Evolutionary conservation across 2,113 vertebrate species (phyloP).

Genomic region (Columbina picui): DNA sequence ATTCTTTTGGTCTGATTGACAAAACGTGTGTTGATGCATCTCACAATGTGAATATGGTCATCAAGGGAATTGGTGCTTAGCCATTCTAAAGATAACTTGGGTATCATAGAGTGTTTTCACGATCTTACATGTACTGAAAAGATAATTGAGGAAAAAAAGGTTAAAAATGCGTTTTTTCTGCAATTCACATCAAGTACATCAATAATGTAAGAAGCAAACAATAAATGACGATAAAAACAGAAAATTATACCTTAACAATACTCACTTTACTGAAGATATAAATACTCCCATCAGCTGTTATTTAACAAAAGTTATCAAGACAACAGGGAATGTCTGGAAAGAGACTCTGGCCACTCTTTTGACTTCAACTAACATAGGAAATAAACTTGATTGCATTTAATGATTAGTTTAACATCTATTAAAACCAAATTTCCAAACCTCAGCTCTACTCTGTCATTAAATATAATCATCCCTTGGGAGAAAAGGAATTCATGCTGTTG

Average conservation of each 20-base stretch:
- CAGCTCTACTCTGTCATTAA: background rate
- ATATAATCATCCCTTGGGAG: conserved; percentile 2
- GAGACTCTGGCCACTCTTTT: background rate
- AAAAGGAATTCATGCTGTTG: conserved; percentile 24
- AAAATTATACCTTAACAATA: background rate
- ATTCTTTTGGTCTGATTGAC: conserved; percentile 28
- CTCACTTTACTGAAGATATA: background rate
- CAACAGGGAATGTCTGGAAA: background rate
- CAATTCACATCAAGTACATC: conserved; percentile 25
- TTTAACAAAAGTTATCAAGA: background rate
- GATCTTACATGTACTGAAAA: background rate
- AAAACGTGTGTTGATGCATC: conserved; percentile 44
- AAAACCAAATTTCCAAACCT: conserved; percentile 35
- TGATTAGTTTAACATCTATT: conserved; percentile 33
- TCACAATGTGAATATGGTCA: background rate
- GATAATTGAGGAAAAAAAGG: conserved; percentile 13
- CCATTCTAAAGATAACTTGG: background rate
- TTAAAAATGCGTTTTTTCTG: conserved; percentile 10
- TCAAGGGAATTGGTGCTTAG: conserved; percentile 32
- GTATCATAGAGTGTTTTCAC: background rate
- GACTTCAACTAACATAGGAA: conserved; percentile 8
- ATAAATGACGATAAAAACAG: background rate
- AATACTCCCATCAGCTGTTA: background rate
- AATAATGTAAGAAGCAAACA: background rate
- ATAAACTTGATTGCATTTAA: conserved; percentile 15